Evolutionary conservation across 2,797 vertebrate genomes (phyloP).

Genomic region (Forpus xanthops): DNA sequence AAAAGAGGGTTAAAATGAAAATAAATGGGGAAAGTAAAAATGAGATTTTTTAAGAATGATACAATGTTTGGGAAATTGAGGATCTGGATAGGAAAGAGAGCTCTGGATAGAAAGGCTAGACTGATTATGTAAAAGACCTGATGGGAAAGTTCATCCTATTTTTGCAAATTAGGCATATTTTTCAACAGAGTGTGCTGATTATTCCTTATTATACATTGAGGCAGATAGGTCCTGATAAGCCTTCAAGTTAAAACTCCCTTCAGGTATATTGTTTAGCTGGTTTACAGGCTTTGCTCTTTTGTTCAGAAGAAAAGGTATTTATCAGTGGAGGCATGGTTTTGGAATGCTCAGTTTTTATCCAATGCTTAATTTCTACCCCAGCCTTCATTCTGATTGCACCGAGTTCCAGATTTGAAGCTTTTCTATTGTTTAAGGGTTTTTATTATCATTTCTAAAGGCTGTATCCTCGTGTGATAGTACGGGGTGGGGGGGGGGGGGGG

Average conservation of each 20-base stretch:
- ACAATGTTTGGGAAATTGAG: neutral
- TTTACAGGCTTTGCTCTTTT: neutral
- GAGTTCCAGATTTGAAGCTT: neutral
- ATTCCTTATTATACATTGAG: neutral
- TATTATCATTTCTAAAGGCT: neutral
- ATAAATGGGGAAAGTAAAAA: neutral
- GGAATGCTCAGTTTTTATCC: neutral
- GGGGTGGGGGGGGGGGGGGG: neutral
- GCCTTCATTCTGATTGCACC: neutral
- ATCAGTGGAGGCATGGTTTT: neutral
- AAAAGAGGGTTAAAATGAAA: neutral
- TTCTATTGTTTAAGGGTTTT: neutral
- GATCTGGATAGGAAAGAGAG: neutral
- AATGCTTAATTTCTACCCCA: neutral
- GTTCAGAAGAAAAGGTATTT: neutral
- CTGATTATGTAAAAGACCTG: rapidly evolving
- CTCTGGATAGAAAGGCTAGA: neutral
- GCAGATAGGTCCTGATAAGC: neutral
- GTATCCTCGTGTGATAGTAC: neutral
- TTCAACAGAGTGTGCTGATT: neutral
- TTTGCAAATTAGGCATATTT: neutral
- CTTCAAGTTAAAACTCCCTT: neutral
- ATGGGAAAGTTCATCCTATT: neutral
- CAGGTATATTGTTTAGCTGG: neutral
- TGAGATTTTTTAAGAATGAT: neutral